Evolutionary conservation across 2,888 invertebrate genomes (phyloP).

Genomic region (Nomada fabriciana): DNA sequence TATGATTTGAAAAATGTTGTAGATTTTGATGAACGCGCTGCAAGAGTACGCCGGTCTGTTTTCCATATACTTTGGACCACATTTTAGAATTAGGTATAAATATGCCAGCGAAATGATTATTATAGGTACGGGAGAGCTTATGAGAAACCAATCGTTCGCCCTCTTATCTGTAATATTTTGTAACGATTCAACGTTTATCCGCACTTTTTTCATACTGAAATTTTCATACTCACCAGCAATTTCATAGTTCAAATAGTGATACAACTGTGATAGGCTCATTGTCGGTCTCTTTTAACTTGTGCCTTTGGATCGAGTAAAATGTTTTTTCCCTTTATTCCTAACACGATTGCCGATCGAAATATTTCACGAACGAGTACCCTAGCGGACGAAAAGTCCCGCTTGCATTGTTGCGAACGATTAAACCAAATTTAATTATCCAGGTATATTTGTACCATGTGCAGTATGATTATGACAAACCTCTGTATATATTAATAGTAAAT

Average conservation of each 20-base stretch:
- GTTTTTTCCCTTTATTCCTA: too few relatives aligned
- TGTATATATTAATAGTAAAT: too few relatives aligned
- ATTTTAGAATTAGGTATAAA: slow-evolving; percentile 86
- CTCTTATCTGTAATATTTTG: slow-evolving; percentile 6
- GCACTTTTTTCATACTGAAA: background rate
- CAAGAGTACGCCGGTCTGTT: slow-evolving; percentile 88
- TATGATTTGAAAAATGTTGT: slow-evolving; percentile 91
- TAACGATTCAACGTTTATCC: too few relatives aligned
- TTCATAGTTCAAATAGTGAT: background rate
- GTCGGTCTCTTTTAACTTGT: background rate
- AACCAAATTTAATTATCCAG: too few relatives aligned
- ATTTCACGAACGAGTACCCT: too few relatives aligned
- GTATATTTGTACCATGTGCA: too few relatives aligned
- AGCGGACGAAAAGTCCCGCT: too few relatives aligned
- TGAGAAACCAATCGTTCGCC: slow-evolving; percentile 3
- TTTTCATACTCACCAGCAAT: slow-evolving; percentile 24
- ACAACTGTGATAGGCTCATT: slow-evolving; percentile 11
- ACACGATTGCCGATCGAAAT: too few relatives aligned
- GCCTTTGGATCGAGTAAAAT: background rate
- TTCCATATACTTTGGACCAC: slow-evolving; percentile 89
- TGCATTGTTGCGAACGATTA: too few relatives aligned
- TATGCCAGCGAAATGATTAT: slow-evolving; percentile 85
- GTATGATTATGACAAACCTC: too few relatives aligned
- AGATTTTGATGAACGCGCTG: slow-evolving; percentile 88
- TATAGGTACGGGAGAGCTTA: slow-evolving; percentile 87